Evolutionary conservation across 1,140 invertebrate genomes (phyloP), one percentile per base, ranked within the genome.

Genomic region (Bradynema listronoti): DNA sequence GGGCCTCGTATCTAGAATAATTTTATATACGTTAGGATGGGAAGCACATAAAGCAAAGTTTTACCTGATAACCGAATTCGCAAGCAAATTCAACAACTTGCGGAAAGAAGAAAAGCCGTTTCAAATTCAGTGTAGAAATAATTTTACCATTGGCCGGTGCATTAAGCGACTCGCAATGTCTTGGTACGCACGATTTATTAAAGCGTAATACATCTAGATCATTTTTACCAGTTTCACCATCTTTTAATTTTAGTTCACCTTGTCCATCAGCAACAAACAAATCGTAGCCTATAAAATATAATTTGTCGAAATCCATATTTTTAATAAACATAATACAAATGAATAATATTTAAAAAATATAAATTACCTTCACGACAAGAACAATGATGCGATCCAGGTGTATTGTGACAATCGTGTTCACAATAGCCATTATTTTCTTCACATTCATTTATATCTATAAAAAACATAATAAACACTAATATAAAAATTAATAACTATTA

Each of bases 51-150:
- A 19, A 22, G 19, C 19, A 39, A 11, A 11, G 52, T 4, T 27
- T 61, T 55, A 69, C 39, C 49, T 73, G 59, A 78, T 90, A 93
- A 11, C 92, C 93, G 80, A 95, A 93, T 69, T 92, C 85, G 79
- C 93, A 97, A 74, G 90, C 87, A 83, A 95, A 96, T 58, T 84
- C 85, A 0, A 93, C 86, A 32, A 88, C 80, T 78, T 94, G 91
- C 0, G 89, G 89, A 79, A 89, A 95, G 68, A 91, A 88, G 79
- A 87, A 91, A 29, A 82, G 81, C n/a, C n/a, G n/a, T n/a, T n/a
- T n/a, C n/a, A n/a, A n/a, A 78, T 87, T 87, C 7, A 43, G 9
- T 0, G 88, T 89, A 0, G 88, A 86, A 14, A 96, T 78, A 34
- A 95, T 80, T 67, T 88, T 83, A 43, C 91, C 91, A 81, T 96